These are phyloP conservation scores for Acanthochromis polyacanthus DNA, from an alignment of 2,113 vertebrate genomes.

Conservation along the genomic window DNA sequence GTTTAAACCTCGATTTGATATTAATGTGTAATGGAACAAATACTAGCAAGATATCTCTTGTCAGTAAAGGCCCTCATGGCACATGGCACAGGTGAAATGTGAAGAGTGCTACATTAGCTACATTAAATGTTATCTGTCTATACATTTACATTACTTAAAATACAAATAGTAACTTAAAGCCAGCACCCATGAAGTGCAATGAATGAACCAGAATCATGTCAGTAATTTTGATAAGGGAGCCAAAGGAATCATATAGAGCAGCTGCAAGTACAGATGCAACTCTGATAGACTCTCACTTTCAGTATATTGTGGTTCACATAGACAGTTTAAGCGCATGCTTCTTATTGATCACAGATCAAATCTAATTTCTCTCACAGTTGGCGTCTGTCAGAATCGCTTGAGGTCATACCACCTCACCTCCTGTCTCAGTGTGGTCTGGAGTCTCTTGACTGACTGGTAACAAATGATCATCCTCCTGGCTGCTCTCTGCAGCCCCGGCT, in stretches of 20 bases:
- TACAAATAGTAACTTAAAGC: neutral
- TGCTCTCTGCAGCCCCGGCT: conserved; percentile 51
- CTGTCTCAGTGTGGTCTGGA: conserved; percentile 52
- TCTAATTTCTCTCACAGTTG: conserved; percentile 58
- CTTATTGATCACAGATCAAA: conserved; percentile 60
- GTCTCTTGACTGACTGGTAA: conserved; percentile 62
- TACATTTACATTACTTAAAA: neutral
- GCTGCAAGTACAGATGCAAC: neutral
- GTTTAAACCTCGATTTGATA: neutral
- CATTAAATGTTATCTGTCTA: too few species aligned
- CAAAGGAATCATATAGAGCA: neutral
- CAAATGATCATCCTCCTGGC: conserved; percentile 67
- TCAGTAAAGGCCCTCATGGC: too few species aligned
- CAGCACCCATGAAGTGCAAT: neutral
- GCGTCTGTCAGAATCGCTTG: conserved; percentile 55
- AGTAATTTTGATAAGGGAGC: neutral
- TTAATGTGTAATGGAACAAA: neutral
- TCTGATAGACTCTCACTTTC: conserved; percentile 2
- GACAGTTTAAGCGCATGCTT: conserved; percentile 8
- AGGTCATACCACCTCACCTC: conserved; percentile 56
- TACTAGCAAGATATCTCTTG: neutral
- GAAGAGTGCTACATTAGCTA: neutral
- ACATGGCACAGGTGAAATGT: neutral
- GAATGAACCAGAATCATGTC: neutral
- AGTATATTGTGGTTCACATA: neutral